Base-by-base conservation (phyloP, 2,113 vertebrate species). In the Actenoides hombroni region DNA sequence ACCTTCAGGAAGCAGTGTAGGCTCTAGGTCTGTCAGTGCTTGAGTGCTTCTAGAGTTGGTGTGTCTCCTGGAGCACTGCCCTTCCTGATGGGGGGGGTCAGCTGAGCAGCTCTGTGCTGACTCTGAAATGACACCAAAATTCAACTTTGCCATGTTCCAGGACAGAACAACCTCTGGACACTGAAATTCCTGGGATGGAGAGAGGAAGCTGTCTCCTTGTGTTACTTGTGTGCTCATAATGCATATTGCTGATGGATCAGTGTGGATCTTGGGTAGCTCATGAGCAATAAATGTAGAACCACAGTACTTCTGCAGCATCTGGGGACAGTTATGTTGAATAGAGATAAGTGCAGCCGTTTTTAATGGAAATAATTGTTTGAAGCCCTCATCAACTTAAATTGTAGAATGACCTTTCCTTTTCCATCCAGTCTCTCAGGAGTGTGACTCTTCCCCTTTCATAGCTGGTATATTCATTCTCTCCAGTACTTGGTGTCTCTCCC, bases 91-190 rank as follows among this genome's bases (percentile, higher is more conserved):
- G 1, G 23, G 2, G 16, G 9, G 14, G 5, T 31, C 48, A 60
- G 6, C 20, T 74, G 59, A 35, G 9, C 51, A 77, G n/a, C 15
- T 40, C 46, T 54, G 28, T 18, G 63, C 46, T 86, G 74, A 39
- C n/a, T 14, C 16, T 77, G 44, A 65, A 65, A 40, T 29, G 53
- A 90, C 83, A 17, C 29, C 25, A 28, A 54, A 31, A 69, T 28
- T 46, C 23, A 26, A 9, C 15, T 67, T 64, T 3, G 5, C 12
- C 0, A 0, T 54, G 6, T 79, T 76, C 23, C 14, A 64, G 60
- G 16, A 24, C 24, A 40, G 29, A 83, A 48, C 26, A 51, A 18
- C 20, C 28, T 88, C 57, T 2, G 16, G 57, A n/a, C 23, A 18
- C 14, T 56, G 33, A 64, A 64, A 3, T 48, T 76, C 16, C 26